phyloP scores from a whole-genome alignment of 2,797 vertebrate species.

The Enteromius paludinosus region DNA sequence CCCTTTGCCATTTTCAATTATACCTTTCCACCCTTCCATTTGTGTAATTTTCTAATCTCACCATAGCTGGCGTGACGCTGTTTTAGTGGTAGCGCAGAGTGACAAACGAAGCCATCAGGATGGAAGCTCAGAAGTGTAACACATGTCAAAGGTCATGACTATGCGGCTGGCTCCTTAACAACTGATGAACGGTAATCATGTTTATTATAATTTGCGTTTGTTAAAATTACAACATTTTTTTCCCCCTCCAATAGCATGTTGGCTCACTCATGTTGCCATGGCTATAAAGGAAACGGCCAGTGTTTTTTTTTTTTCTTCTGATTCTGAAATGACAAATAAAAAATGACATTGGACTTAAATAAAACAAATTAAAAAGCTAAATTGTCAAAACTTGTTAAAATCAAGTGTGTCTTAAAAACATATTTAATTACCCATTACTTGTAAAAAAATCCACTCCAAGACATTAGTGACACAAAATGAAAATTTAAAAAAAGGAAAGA shows the following conservation, averaged over 20 bases:
- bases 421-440: background rate
- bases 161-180: background rate
- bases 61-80: conserved; percentile 82
- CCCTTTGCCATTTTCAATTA: conserved; percentile 99
- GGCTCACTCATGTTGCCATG: conserved; percentile 1
- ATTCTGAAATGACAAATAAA: background rate
- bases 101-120: conserved; percentile 92
- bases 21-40: conserved; percentile 98
- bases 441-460: background rate
- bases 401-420: background rate
- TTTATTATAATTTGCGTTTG: background rate
- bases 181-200: background rate
- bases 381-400: conserved; percentile 4
- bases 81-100: conserved; percentile 86
- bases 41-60: conserved; percentile 98
- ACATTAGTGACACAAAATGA: background rate
- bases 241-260: background rate
- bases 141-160: conserved; percentile 16
- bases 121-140: conserved; percentile 65
- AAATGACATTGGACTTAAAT: conserved; percentile 5
- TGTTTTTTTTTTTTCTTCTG: background rate
- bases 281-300: background rate
- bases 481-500: background rate
- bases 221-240: background rate
- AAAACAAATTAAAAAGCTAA: conserved; percentile 7